A percentile compares a stretch with the other conserved stretches of the same genome.
Evolutionary conservation across 1,140 invertebrate genomes (phyloP).

Genomic region (Listronotus oregonensis): DNA sequence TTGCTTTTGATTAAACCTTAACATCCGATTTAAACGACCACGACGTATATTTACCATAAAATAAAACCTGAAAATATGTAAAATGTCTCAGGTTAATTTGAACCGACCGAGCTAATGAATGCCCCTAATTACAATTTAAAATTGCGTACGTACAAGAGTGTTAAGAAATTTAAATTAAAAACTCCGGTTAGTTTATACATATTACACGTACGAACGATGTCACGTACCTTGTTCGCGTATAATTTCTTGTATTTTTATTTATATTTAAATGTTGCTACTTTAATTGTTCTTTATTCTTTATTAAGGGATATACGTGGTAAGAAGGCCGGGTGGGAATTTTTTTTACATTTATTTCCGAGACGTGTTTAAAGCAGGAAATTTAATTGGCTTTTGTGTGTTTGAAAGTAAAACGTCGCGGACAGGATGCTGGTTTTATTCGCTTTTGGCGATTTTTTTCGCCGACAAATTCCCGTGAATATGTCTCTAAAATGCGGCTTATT

Average conservation of each 20-base stretch:
- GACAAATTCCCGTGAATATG: too few species aligned
- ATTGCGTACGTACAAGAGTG: constrained; percentile 9
- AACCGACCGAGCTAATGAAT: background rate
- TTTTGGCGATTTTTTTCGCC: too few species aligned
- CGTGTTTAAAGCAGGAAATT: too few species aligned
- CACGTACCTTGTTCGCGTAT: constrained; percentile 10
- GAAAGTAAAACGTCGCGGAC: too few species aligned
- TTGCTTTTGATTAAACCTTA: too few species aligned
- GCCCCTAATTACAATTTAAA: constrained; percentile 16
- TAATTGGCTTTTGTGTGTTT: too few species aligned
- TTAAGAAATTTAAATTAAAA: constrained; percentile 17
- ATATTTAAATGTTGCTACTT: background rate
- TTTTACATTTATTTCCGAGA: too few species aligned
- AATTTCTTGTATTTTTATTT: constrained; percentile 11
- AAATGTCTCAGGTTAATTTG: background rate
- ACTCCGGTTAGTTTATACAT: constrained; percentile 5
- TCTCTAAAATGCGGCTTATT: too few species aligned
- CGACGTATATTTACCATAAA: background rate
- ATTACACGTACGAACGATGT: constrained; percentile 1
- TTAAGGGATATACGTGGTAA: background rate
- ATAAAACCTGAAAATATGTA: background rate
- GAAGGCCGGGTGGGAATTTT: too few species aligned
- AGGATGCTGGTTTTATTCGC: too few species aligned
- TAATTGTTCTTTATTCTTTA: too few species aligned
- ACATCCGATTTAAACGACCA: background rate